Evolutionary conservation across 2,888 invertebrate species (phyloP).

Genomic region (Autographa pulchrina): DNA sequence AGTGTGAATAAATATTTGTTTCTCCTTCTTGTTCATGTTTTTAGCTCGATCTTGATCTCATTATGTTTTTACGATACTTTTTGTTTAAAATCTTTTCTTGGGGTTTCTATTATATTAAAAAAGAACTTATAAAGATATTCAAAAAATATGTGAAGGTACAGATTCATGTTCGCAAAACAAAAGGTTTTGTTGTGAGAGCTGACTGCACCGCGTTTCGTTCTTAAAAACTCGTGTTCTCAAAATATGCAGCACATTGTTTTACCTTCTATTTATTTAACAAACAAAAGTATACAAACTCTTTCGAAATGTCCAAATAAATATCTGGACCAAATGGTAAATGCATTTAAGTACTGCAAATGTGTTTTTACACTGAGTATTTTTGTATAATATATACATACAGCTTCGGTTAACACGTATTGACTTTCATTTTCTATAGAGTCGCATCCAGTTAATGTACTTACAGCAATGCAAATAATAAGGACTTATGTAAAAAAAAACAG

Average conservation of each 20-base stretch:
- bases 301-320: too few relatives aligned
- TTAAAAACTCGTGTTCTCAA: not conserved
- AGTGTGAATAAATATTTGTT: not conserved
- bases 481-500: too few relatives aligned
- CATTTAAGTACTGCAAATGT: too few relatives aligned
- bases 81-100: not conserved
- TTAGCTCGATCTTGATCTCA: not conserved
- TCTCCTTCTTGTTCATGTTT: not conserved
- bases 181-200: slow-evolving; percentile 8
- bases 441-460: too few relatives aligned
- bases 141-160: not conserved
- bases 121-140: not conserved
- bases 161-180: slow-evolving; percentile 18
- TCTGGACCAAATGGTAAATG: too few relatives aligned
- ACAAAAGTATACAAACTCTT: too few relatives aligned
- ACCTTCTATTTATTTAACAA: too few relatives aligned
- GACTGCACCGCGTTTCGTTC: slow-evolving; percentile 11
- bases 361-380: too few relatives aligned
- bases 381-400: too few relatives aligned
- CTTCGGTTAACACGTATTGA: too few relatives aligned
- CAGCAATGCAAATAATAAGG: too few relatives aligned
- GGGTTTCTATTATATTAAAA: not conserved
- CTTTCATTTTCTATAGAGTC: too few relatives aligned
- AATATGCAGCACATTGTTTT: not conserved
- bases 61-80: not conserved